Percentiles rank a stretch among this genome's conserved stretches.
Evolutionary conservation across 1,140 invertebrate species (phyloP).

Genomic region (Drosophila kurseongensis): DNA sequence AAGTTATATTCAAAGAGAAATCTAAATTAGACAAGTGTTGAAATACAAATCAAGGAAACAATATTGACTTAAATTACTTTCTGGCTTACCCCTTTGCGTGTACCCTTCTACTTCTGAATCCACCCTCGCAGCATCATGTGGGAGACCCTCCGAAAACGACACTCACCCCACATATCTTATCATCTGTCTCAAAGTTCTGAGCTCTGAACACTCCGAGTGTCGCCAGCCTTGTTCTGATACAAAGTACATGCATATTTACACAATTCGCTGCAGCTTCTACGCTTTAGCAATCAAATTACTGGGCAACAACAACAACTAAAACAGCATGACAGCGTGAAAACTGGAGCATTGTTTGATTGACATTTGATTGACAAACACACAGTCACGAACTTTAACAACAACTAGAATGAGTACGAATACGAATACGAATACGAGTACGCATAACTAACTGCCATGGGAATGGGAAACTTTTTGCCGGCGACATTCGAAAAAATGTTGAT

Average conservation of each 20-base stretch:
- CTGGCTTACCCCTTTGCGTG: background rate
- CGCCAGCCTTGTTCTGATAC: constrained; percentile 61
- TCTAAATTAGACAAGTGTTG: background rate
- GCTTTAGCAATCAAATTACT: constrained; percentile 83
- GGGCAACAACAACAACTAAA: constrained; percentile 25
- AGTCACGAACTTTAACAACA: constrained; percentile 19
- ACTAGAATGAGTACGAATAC: constrained; percentile 15
- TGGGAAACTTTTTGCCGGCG: constrained; percentile 17
- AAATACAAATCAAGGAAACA: background rate
- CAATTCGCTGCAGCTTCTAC: constrained; percentile 80
- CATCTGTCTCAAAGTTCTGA: constrained; percentile 34
- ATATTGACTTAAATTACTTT: too few relatives aligned
- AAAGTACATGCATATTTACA: constrained; percentile 82
- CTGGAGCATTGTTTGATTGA: constrained; percentile 79
- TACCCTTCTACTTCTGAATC: constrained; percentile 2
- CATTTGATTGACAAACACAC: constrained; percentile 76
- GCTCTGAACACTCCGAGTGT: constrained; percentile 27
- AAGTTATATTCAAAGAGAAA: too few relatives aligned
- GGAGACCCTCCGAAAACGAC: constrained; percentile 6
- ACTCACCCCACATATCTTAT: constrained; percentile 58
- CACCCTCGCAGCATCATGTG: constrained; percentile 61
- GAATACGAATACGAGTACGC: constrained; percentile 22
- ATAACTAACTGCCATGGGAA: constrained; percentile 46
- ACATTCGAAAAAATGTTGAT: constrained; percentile 56
- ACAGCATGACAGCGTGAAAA: constrained; percentile 49